Conservation (phyloP, 2,113 vertebrate genomes). For the Anhinga anhinga region DNA sequence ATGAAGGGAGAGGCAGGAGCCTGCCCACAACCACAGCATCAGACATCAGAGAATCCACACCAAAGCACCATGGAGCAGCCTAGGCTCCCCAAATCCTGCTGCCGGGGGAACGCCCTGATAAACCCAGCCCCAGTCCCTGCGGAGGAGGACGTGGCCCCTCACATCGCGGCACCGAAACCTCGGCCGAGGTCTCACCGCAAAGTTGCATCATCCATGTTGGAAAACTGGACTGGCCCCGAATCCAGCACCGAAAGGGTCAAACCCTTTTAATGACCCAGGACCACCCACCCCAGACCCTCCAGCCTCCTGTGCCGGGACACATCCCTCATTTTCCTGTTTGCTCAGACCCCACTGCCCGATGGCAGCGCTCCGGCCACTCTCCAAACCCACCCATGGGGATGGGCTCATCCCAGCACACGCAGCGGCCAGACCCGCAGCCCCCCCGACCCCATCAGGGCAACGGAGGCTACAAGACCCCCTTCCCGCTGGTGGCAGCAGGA, state of each 20-base stretch:
- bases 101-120: not conserved
- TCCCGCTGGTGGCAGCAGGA: not conserved
- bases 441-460: rapidly evolving
- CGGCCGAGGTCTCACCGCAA: rapidly evolving
- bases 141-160: not conserved
- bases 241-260: not conserved
- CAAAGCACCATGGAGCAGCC: not conserved
- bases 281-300: not conserved
- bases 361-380: not conserved
- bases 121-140: not conserved
- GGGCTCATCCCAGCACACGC: not conserved
- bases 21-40: not conserved
- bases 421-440: rapidly evolving
- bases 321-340: not conserved
- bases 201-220: not conserved
- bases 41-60: constrained; percentile 14
- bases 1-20: not conserved
- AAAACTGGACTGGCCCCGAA: not conserved
- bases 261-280: not conserved
- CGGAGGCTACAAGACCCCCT: too few relatives aligned
- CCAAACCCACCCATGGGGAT: not conserved
- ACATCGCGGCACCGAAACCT: not conserved
- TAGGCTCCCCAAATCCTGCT: not conserved
- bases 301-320: not conserved
- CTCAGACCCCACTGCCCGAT: not conserved